Evolutionary conservation across 2,888 invertebrate species (phyloP), one percentile per base, ranked within the genome.

Genomic region (Epiperipatus broadwayi): DNA sequence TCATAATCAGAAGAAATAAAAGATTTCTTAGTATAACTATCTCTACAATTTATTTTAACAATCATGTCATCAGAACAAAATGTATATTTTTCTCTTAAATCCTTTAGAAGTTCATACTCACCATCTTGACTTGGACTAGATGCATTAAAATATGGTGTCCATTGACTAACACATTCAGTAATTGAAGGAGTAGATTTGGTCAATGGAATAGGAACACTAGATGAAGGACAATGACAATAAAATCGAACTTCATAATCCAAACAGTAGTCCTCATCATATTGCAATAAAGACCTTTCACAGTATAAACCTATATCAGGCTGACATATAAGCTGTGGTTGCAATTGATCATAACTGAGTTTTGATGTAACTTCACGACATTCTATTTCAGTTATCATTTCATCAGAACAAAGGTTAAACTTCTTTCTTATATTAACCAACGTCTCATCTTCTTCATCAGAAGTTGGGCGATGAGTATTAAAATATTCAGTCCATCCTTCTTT

Each of bases 401-500:
- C 43, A 5, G 43, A 34, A 27, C 50, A 50, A 30, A 50, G 49
- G 3, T 27, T 18, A 28, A 43, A 42, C 4, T 42, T 40, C 10
- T 43, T 31, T 34, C 49, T 35, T 22, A 50, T 28, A 4, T 37
- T 30, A 5, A 38, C 37, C 2, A 45, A 16, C 1, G 40, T 43
- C 29, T 50, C 50, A n/a, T 31, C 39, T 22, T 50, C 50, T 2
- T 49, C 50, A 16, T 42, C 41, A 2, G 28, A 37, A 29, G 43
- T 39, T 1, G 46, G 47, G 21, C 44, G 37, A 30, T 48, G 41
- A 1, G 41, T 39, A 40, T 53, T 56, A 38, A 57, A 51, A 55
- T 55, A 58, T 2, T 44, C 42, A 4, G 56, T 55, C 58, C 58
- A 58, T 2, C 57, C 56, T 21, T 37, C 37, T 1, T 35, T 25